phyloP scores from a whole-genome alignment of 2,888 invertebrate species.

The Labia minor region DNA sequence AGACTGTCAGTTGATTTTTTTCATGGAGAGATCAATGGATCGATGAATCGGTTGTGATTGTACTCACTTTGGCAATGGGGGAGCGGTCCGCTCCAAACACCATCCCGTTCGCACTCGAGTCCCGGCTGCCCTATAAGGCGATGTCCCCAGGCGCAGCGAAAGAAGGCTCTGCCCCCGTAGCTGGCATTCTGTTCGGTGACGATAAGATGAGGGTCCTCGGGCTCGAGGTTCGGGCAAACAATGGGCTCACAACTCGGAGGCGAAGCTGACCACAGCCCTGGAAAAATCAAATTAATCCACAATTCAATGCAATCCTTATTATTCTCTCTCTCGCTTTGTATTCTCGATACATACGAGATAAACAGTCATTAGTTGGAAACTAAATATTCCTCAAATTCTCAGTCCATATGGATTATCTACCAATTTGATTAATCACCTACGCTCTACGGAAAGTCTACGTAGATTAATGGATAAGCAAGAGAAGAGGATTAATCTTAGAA shows the following conservation, averaged over 20 bases:
- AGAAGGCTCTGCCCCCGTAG: conserved; percentile 67
- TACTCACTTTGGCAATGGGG: conserved; percentile 65
- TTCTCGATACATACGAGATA: too few species aligned
- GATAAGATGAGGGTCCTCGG: conserved; percentile 59
- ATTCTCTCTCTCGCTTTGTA: too few species aligned
- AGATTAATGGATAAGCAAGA: too few species aligned
- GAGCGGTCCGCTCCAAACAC: conserved; percentile 65
- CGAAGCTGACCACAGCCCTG: conserved; percentile 66
- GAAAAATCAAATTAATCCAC: conserved; percentile 25
- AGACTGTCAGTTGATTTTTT: too few species aligned
- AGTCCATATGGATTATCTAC: too few species aligned
- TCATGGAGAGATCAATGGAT: too few species aligned
- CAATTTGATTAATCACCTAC: too few species aligned
- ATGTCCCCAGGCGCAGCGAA: conserved; percentile 77
- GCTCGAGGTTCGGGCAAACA: conserved; percentile 59
- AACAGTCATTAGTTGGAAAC: too few species aligned
- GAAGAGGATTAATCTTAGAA: too few species aligned
- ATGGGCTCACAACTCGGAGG: conserved; percentile 66
- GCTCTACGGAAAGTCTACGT: too few species aligned
- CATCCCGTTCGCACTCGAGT: conserved; percentile 67
- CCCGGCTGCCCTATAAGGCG: conserved; percentile 63
- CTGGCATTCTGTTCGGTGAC: conserved; percentile 70
- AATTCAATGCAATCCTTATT: too few species aligned
- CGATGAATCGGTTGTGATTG: neutral
- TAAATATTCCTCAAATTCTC: too few species aligned